These are phyloP conservation scores for Holacanthus passer DNA, from an alignment of 2,113 vertebrate species.

Conservation along the genomic window DNA sequence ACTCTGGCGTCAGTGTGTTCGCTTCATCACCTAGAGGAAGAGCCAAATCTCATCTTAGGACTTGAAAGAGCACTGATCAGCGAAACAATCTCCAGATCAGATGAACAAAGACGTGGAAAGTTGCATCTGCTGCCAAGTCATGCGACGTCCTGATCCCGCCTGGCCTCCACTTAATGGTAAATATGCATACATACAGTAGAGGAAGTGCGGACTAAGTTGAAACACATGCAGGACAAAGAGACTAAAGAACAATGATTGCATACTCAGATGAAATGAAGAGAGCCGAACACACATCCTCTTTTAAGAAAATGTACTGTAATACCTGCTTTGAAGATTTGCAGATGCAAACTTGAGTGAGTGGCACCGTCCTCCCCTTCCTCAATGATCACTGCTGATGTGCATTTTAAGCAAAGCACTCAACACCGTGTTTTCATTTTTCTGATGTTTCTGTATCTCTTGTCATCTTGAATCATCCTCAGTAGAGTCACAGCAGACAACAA, in stretches of 20 bases:
- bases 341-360: neutral
- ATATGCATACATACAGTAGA: slow-evolving; percentile 6
- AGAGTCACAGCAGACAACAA: neutral
- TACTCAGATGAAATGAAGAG: neutral
- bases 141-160: neutral
- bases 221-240: slow-evolving; percentile 37
- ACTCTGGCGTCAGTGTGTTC: neutral
- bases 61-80: slow-evolving; percentile 2
- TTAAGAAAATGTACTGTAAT: neutral
- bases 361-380: neutral
- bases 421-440: neutral
- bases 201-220: slow-evolving; percentile 1
- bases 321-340: neutral
- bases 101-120: neutral
- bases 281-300: slow-evolving; percentile 10
- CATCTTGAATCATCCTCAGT: neutral
- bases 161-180: slow-evolving; percentile 7
- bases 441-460: neutral
- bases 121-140: slow-evolving; percentile 22
- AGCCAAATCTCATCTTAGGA: neutral
- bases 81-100: neutral
- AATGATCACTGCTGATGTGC: neutral
- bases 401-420: neutral
- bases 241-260: neutral
- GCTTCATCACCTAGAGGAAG: neutral